Conservation (phyloP, 2,888 invertebrate genomes). For the Neria commutata region DNA sequence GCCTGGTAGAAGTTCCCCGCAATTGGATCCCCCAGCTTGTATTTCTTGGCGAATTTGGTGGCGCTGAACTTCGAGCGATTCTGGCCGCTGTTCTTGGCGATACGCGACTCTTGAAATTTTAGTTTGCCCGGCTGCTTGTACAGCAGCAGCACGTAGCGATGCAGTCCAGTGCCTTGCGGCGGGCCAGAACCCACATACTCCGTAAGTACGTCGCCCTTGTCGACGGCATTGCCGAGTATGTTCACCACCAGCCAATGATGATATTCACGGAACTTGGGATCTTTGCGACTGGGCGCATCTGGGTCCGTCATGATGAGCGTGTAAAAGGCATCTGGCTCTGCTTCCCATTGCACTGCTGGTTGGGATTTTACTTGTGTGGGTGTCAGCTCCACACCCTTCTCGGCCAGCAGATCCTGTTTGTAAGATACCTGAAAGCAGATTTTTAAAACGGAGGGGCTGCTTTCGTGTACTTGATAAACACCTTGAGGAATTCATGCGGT, state of each 20-base stretch:
- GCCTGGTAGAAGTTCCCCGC: slow-evolving; percentile 81
- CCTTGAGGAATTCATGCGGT: slow-evolving; percentile 38
- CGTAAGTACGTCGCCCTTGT: slow-evolving; percentile 74
- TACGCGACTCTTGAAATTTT: slow-evolving; percentile 64
- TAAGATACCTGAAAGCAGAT: slow-evolving; percentile 39
- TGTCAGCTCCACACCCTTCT: slow-evolving; percentile 73
- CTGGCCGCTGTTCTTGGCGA: slow-evolving; percentile 50
- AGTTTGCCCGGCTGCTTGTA: slow-evolving; percentile 71
- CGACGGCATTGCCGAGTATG: slow-evolving; percentile 74
- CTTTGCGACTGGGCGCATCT: slow-evolving; percentile 81
- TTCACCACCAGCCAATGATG: slow-evolving; percentile 90
- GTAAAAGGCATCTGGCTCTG: slow-evolving; percentile 39
- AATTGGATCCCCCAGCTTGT: slow-evolving; percentile 74
- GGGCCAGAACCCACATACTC: slow-evolving; percentile 85
- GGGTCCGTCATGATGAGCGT: slow-evolving; percentile 67
- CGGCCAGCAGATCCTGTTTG: slow-evolving; percentile 60
- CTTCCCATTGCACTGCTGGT: slow-evolving; percentile 35
- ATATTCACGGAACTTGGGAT: slow-evolving; percentile 75
- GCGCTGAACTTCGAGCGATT: slow-evolving; percentile 69
- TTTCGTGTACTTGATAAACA: slow-evolving; percentile 14
- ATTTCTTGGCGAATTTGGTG: slow-evolving; percentile 74
- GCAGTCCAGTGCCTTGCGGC: slow-evolving; percentile 72
- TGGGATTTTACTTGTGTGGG: slow-evolving; percentile 66
- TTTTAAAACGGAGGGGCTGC: slow-evolving; percentile 63
- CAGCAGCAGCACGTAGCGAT: slow-evolving; percentile 78